Conservation (phyloP, 2,113 vertebrate genomes). For the Rana temporaria region DNA sequence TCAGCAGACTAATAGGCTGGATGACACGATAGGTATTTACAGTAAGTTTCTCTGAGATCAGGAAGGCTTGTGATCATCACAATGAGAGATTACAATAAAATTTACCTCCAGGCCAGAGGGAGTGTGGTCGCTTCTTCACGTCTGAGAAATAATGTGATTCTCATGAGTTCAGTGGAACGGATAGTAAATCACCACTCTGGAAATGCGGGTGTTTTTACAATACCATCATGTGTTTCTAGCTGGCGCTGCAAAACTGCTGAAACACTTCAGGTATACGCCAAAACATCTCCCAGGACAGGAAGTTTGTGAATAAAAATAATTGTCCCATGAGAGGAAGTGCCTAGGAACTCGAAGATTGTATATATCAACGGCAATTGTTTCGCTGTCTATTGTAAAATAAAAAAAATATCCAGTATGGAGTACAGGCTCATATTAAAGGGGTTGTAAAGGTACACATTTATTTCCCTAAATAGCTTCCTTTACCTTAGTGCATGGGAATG, state of each 20-base stretch:
- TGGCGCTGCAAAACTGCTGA: slow-evolving; percentile 6
- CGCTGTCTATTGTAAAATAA: slow-evolving; percentile 11
- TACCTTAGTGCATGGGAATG: no score
- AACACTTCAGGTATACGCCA: slow-evolving; percentile 34
- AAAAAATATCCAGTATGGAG: neutral
- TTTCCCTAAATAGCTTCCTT: no score
- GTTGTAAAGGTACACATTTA: no score
- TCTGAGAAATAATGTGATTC: neutral
- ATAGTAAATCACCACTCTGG: slow-evolving; percentile 1
- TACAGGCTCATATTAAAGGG: no score
- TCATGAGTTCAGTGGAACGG: neutral
- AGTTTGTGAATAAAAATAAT: slow-evolving; percentile 46
- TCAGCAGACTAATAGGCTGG: neutral
- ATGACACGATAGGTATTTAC: neutral
- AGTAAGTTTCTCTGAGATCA: neutral
- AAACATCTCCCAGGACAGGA: slow-evolving; percentile 39
- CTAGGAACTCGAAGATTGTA: slow-evolving; percentile 43
- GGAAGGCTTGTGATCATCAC: neutral
- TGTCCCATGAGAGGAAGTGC: slow-evolving; percentile 47
- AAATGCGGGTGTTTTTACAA: slow-evolving; percentile 28
- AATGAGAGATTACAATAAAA: neutral
- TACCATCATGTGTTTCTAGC: slow-evolving; percentile 1
- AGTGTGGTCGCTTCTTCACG: neutral
- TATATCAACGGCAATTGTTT: slow-evolving; percentile 45
- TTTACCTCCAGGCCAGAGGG: neutral